Evolutionary conservation across 2,797 vertebrate genomes (phyloP).

Genomic region (Sebastes iracundus): DNA sequence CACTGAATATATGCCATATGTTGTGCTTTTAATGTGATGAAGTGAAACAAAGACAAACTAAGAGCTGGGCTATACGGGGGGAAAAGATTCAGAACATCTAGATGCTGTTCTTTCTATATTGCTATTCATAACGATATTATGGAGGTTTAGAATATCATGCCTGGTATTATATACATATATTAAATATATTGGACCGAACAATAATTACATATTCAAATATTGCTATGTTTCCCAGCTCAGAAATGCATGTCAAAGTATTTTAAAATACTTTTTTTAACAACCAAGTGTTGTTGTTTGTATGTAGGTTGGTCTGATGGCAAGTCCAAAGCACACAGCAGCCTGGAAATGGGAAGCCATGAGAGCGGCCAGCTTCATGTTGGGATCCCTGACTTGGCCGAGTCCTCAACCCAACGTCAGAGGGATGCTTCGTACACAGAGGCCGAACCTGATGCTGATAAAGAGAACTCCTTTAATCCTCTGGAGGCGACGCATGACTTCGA

Average conservation of each 20-base stretch:
- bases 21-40: background rate
- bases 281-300: background rate
- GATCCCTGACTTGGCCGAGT: background rate
- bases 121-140: background rate
- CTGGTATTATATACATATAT: background rate
- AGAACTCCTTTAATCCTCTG: slow-evolving; percentile 4
- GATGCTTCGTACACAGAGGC: background rate
- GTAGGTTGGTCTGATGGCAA: slow-evolving; percentile 22
- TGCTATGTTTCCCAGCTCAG: background rate
- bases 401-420: background rate
- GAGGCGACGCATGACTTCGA: background rate
- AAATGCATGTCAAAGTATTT: background rate
- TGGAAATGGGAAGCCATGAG: background rate
- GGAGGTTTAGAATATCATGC: background rate
- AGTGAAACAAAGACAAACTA: background rate
- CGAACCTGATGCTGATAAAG: slow-evolving; percentile 3
- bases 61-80: background rate
- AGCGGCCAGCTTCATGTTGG: background rate
- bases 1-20: background rate
- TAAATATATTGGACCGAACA: background rate
- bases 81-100: background rate
- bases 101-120: background rate
- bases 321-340: slow-evolving; percentile 11
- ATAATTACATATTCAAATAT: background rate
- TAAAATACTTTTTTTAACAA: background rate